Base-by-base conservation (phyloP, 2,113 vertebrate species). In the Hyperopisus bebe region DNA sequence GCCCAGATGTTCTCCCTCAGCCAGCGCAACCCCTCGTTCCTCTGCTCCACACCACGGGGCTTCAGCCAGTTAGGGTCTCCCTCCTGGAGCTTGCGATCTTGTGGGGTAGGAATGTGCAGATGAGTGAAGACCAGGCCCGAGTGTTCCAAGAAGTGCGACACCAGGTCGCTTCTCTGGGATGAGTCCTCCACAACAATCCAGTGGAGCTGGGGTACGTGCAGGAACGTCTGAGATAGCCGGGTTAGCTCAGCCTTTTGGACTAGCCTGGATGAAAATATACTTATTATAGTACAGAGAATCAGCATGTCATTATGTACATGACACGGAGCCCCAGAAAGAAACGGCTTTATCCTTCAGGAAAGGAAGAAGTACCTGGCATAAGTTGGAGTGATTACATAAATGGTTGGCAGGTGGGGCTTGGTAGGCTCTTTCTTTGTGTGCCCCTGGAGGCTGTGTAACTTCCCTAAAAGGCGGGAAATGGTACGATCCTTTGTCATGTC, bases 331-430 rank as follows among this genome's bases (percentile, higher is more conserved):
- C 35, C 27, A 44, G 39, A 53, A 44, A 62, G 1, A 44, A 58
- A 88, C 1, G 44, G 86, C 35, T 58, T 27, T 13, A 39, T 10
- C 15, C 11, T 8, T 42, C 42, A 46, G 27, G 48, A 51, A 42
- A 74, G 27, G 47, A 50, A 39, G 48, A 86, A 2, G 48, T 91
- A 98, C 97, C 97, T 97, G 86, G 97, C 92, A 13, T 98, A 97
- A 39, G 98, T 98, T 39, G 98, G 98, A 1, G 98, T 98, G 91
- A 98, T 95, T 51, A 97, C 96, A 88, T 97, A 98, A 91, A 98
- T 95, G 86, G 94, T 95, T 19, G 97, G 96, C 82, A 94, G 90
- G 21, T 91, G 80, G 3, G 93, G 92, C 24, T 94, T 96, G 86
- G 90, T 94, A 66, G 88, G 90, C 84, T 95, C 94, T 0, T 94